A percentile compares a stretch with the other conserved stretches of the same genome.
Conservation (phyloP, 2,888 invertebrate genomes). For the Halocaridina rubra region DNA sequence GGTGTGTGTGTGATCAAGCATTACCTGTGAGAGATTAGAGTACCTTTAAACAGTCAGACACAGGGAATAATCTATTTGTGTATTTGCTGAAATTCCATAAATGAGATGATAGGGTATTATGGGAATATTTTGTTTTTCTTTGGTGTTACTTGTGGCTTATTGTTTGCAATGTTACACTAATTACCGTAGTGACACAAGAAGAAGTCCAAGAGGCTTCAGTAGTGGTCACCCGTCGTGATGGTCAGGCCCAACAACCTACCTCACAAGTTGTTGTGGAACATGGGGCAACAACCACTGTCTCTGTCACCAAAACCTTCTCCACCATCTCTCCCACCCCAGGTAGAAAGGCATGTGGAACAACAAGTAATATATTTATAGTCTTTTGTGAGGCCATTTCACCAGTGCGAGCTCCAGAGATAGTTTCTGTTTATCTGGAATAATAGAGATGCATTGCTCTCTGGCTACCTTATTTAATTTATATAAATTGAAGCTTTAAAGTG, state of each 20-base stretch:
- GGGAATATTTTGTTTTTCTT: neutral
- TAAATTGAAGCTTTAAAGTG: too few species aligned
- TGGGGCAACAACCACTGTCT: neutral
- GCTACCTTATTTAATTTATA: too few species aligned
- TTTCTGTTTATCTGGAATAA: too few species aligned
- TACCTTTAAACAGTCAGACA: too few species aligned
- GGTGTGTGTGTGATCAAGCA: too few species aligned
- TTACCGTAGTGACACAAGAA: conserved; percentile 40
- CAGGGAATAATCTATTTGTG: too few species aligned
- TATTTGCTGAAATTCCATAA: too few species aligned
- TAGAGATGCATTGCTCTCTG: too few species aligned
- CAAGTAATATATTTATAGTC: too few species aligned
- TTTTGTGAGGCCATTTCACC: too few species aligned
- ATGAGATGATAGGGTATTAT: neutral
- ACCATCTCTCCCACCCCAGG: conserved; percentile 46
- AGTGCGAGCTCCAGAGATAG: too few species aligned
- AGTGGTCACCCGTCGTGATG: conserved; percentile 43
- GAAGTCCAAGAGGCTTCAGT: conserved; percentile 43
- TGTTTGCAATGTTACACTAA: conserved; percentile 33
- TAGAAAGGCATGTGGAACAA: conserved; percentile 23
- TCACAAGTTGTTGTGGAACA: conserved; percentile 54
- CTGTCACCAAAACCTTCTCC: conserved; percentile 3
- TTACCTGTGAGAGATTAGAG: too few species aligned
- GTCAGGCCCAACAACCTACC: conserved; percentile 25
- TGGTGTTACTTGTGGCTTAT: neutral